Evolutionary conservation across 1,140 invertebrate species (phyloP), one percentile per base, ranked within the genome.

Genomic region (Ceratosolen fusciceps): DNA sequence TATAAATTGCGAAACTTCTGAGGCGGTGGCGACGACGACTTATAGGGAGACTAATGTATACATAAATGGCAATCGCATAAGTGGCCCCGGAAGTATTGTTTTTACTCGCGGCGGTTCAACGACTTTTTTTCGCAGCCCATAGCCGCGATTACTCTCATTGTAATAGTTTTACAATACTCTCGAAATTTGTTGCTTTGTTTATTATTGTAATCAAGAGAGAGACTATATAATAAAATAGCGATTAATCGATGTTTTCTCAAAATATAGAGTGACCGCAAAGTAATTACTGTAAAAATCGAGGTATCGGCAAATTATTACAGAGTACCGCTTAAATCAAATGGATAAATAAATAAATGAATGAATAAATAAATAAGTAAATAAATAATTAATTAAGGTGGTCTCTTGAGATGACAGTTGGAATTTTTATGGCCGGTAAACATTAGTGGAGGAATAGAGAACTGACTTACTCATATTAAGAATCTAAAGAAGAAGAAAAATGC

Each of bases 201-300:
- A 49, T 31, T 62, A 72, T 62, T 72, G 34, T 52, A 26, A 76
- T 47, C 21, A 19, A 26, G 9, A 70, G 65, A 12, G 31, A 31
- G n/a, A 19, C 8, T 2, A 19, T 37, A 65, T 37, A n/a, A 37
- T 65, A 37, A 52, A 14, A 65, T 58, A 10, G 65, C 43, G 19
- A 56, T 47, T 52, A 10, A 47, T 26, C 19, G 21, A 39, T 78
- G 76, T 78, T 71, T 60, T 49, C 26, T 16, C 31, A 58, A 29
- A 73, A 54, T 52, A 34, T 79, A 71, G 65, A 47, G 34, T 67
- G 47, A 72, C 54, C 58, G 56, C 31, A 21, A 79, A 77, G 71
- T 70, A 29, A n/a, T 74, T 74, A 47, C 74, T 79, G 71, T 72
- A 58, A 74, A 79, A 79, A 79, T 47, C 56, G 58, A 74, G 39